Evolutionary conservation across 2,113 vertebrate species (phyloP).

Genomic region (Phrynosoma blainvillii): DNA sequence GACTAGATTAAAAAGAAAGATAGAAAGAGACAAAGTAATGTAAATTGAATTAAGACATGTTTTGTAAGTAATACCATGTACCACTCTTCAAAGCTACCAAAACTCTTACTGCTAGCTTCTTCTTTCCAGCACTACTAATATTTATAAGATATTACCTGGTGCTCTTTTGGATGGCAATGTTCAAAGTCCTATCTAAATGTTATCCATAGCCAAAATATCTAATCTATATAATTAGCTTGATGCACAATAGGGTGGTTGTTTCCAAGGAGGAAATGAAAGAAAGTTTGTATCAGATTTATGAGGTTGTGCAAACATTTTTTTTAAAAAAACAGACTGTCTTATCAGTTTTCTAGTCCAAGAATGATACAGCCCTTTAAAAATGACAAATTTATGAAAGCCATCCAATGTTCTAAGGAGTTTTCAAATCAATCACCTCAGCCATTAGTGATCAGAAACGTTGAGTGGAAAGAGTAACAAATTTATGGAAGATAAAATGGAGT

Average conservation of each 20-base stretch:
- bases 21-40: background rate
- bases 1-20: background rate
- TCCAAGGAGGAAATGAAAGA: background rate
- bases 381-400: background rate
- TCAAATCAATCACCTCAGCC: background rate
- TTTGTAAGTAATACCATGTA: background rate
- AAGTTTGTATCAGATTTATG: background rate
- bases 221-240: background rate
- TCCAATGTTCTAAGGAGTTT: background rate
- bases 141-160: background rate
- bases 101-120: background rate
- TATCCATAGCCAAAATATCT: slow-evolving; percentile 4
- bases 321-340: background rate
- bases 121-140: background rate
- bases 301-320: background rate
- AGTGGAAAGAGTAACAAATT: slow-evolving; percentile 24
- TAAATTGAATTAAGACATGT: no score
- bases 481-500: background rate
- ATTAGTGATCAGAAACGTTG: background rate
- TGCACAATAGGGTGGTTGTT: background rate
- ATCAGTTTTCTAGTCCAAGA: background rate
- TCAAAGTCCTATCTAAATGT: background rate
- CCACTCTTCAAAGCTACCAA: background rate
- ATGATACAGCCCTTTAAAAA: slow-evolving; percentile 7
- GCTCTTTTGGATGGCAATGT: background rate